Conservation (phyloP, 2,888 invertebrate genomes). For the Drosophila algonquin region DNA sequence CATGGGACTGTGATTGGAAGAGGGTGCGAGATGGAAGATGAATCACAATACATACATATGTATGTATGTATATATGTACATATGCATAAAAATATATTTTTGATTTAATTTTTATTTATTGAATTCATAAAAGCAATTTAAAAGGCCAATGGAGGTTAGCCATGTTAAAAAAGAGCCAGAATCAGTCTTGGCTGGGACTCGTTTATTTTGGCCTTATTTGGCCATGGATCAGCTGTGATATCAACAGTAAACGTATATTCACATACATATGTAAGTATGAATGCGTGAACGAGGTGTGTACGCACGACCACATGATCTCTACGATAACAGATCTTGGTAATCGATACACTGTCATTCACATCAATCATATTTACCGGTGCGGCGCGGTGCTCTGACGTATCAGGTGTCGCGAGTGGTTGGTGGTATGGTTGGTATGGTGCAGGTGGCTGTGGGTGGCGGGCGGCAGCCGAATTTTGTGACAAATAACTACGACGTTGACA, state of each 20-base stretch:
- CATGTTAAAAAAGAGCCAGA: background rate
- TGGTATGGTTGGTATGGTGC: too few relatives aligned
- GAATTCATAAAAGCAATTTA: background rate
- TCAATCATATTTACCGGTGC: constrained; percentile 4
- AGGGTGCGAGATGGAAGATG: constrained; percentile 4
- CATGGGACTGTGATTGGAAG: constrained; percentile 5
- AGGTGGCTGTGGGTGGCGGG: background rate
- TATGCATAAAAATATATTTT: background rate
- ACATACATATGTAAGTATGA: too few relatives aligned
- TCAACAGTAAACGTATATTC: background rate
- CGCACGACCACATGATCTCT: background rate
- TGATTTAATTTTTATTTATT: background rate
- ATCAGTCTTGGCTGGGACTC: background rate
- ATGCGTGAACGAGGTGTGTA: background rate
- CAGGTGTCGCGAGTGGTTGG: background rate
- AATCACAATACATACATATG: background rate
- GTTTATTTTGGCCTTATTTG: background rate
- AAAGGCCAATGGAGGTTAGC: background rate
- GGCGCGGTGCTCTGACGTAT: constrained; percentile 3
- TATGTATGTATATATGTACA: constrained; percentile 3
- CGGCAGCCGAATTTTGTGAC: background rate
- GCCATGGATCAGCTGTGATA: too few relatives aligned
- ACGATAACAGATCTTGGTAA: background rate
- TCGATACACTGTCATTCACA: constrained; percentile 3
- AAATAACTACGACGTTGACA: constrained; percentile 8